These are phyloP conservation scores for Paralinhomoeus sp. DNA, from an alignment of 2,888 invertebrate genomes.

Conservation along the genomic window DNA sequence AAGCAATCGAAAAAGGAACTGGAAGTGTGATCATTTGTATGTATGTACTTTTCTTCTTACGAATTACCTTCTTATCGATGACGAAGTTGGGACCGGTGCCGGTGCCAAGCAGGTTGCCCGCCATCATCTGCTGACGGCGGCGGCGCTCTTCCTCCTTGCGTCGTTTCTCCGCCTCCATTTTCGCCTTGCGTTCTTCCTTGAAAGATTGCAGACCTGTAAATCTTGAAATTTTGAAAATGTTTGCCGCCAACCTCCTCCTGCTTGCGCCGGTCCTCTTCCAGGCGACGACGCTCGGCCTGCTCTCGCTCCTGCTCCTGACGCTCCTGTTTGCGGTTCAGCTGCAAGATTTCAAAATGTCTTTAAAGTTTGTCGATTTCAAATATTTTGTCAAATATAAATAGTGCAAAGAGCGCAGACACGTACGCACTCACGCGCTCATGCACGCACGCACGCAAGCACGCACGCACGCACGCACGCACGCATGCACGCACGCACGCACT, in stretches of 20 bases:
- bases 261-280: conserved; percentile 16
- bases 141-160: conserved; percentile 26
- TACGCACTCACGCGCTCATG: too few relatives aligned
- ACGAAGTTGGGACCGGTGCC: conserved; percentile 19
- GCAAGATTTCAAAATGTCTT: conserved; percentile 2
- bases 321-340: conserved; percentile 18
- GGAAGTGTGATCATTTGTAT: too few relatives aligned
- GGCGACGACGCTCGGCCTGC: conserved; percentile 8
- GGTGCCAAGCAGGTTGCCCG: conserved; percentile 10
- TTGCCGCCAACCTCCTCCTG: conserved; percentile 15
- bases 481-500: too few relatives aligned
- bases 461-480: too few relatives aligned
- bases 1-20: too few relatives aligned
- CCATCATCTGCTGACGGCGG: conserved; percentile 24
- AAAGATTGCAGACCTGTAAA: background rate
- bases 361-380: too few relatives aligned
- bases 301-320: conserved; percentile 20
- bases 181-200: conserved; percentile 25
- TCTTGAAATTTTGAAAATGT: background rate
- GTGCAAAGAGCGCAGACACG: too few relatives aligned
- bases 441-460: too few relatives aligned
- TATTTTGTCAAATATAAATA: too few relatives aligned
- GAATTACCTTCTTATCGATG: conserved; percentile 12
- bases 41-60: too few relatives aligned
- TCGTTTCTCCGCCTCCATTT: conserved; percentile 20